Evolutionary conservation across 1,140 invertebrate species (phyloP).

Genomic region (Streblospio benedicti): DNA sequence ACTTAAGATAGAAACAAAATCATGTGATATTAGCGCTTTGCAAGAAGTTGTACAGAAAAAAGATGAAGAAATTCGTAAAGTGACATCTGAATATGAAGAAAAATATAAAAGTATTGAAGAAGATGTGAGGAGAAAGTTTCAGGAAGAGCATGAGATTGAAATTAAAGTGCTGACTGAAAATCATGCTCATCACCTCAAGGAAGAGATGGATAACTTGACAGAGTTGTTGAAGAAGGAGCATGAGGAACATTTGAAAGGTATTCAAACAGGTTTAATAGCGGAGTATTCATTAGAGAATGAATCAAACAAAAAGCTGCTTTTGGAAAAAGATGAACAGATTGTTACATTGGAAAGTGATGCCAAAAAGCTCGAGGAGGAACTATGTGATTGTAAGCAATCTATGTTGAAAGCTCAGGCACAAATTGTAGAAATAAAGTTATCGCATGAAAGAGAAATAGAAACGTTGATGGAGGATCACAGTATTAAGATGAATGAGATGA

Average conservation of each 20-base stretch:
- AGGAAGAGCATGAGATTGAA: too few species aligned
- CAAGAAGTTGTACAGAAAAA: conserved; percentile 42
- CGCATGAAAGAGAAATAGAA: conserved; percentile 3
- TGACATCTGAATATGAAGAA: too few species aligned
- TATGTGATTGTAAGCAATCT: too few species aligned
- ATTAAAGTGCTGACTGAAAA: too few species aligned
- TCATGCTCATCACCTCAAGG: background rate
- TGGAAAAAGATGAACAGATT: too few species aligned
- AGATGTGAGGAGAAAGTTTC: too few species aligned
- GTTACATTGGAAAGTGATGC: too few species aligned
- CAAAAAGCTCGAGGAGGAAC: too few species aligned
- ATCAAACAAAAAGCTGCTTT: too few species aligned
- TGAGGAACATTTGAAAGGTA: conserved; percentile 20
- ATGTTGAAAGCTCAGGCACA: conserved; percentile 6
- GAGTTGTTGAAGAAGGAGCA: conserved; percentile 14
- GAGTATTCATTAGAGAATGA: too few species aligned
- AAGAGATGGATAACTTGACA: background rate
- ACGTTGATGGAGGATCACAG: background rate
- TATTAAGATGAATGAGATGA: background rate
- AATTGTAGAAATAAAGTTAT: conserved; percentile 12
- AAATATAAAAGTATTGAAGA: too few species aligned
- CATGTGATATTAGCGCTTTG: conserved; percentile 49
- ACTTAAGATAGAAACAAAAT: conserved; percentile 11
- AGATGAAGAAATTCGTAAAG: conserved; percentile 6
- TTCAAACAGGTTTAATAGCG: too few species aligned